These are phyloP conservation scores for Bruchidius siliquastri DNA, from an alignment of 2,888 invertebrate species.

Conservation along the genomic window DNA sequence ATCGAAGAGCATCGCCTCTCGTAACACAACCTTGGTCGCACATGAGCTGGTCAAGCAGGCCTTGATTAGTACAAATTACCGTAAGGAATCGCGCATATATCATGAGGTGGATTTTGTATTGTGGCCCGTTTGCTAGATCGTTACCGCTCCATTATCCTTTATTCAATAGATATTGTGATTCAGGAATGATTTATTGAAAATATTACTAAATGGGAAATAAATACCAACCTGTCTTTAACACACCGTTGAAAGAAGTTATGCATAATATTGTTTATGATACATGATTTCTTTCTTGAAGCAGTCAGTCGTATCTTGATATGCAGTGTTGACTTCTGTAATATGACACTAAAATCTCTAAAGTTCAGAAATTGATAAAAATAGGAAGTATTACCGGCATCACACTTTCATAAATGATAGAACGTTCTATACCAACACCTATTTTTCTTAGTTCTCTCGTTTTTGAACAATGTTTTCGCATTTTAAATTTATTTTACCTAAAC, in stretches of 20 bases:
- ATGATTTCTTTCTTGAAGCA: background rate
- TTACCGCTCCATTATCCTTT: background rate
- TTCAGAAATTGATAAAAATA: no score
- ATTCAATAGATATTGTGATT: background rate
- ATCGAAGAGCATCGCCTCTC: no score
- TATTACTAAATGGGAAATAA: background rate
- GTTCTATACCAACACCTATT: no score
- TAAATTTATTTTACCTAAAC: no score
- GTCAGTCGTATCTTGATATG: no score
- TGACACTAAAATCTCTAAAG: no score
- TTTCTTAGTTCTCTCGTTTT: no score
- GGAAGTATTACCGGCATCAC: no score
- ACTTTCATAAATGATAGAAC: no score
- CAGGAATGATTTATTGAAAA: background rate
- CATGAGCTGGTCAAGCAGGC: background rate
- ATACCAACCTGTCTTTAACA: background rate
- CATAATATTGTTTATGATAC: background rate
- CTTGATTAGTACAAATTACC: background rate
- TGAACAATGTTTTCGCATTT: no score
- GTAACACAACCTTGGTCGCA: background rate
- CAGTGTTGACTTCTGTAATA: no score
- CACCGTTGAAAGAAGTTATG: background rate
- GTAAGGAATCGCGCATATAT: background rate
- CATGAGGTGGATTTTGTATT: background rate
- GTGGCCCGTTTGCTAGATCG: background rate